Evolutionary conservation across 2,888 invertebrate genomes (phyloP).

Genomic region (Tribolium freemani): DNA sequence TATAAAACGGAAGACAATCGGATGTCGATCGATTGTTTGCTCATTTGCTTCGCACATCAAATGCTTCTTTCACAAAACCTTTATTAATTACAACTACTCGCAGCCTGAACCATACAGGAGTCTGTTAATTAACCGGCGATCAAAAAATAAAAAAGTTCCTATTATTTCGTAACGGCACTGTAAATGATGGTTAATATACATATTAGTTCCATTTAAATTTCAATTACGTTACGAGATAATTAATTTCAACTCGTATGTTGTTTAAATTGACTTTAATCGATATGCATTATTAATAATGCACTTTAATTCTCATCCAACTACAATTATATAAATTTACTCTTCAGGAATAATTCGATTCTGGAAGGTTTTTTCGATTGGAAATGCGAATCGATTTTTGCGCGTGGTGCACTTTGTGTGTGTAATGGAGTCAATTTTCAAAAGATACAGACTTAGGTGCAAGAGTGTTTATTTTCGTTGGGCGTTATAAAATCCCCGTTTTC

Average conservation of each 20-base stretch:
- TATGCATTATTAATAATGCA: not conserved
- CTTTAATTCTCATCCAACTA: not conserved
- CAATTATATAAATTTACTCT: too few relatives aligned
- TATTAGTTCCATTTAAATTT: not conserved
- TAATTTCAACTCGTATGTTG: not conserved
- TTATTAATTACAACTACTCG: not conserved
- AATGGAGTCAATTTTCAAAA: too few relatives aligned
- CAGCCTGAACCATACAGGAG: not conserved
- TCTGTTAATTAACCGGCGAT: too few relatives aligned
- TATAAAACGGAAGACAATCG: slow-evolving; percentile 26
- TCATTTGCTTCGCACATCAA: slow-evolving; percentile 11
- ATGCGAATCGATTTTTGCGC: too few relatives aligned
- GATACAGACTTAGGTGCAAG: too few relatives aligned
- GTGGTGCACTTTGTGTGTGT: too few relatives aligned
- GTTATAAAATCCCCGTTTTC: slow-evolving; percentile 13
- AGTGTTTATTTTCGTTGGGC: not conserved
- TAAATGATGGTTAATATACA: not conserved
- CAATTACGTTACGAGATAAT: not conserved
- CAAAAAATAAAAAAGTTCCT: not conserved
- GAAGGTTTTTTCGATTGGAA: too few relatives aligned
- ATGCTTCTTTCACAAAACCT: not conserved
- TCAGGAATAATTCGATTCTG: too few relatives aligned
- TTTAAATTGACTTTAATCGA: not conserved
- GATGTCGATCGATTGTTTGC: slow-evolving; percentile 31
- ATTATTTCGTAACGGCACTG: not conserved